Percentiles rank a stretch among this genome's conserved stretches.
phyloP scores from a whole-genome alignment of 2,113 vertebrate genomes.

The Datnioides undecimradiatus region DNA sequence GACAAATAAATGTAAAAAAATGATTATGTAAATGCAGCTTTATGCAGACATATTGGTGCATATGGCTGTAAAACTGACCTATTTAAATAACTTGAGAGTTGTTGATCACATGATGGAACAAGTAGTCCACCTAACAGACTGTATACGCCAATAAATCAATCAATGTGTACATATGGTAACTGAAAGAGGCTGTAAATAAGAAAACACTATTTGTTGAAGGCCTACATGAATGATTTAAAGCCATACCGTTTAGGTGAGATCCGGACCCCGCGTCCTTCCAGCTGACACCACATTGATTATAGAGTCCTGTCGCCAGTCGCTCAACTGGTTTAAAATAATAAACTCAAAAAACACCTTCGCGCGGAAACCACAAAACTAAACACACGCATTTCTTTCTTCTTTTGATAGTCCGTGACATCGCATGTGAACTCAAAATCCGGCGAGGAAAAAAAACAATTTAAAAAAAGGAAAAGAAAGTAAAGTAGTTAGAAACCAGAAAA shows the following conservation, averaged over 20 bases:
- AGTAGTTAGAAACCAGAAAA: constrained; percentile 42
- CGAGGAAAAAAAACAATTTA: neutral
- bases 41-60: neutral
- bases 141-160: neutral
- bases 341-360: constrained; percentile 26
- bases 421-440: constrained; percentile 36
- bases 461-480: neutral
- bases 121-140: too few relatives aligned
- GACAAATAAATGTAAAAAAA: neutral
- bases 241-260: constrained; percentile 87
- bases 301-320: constrained; percentile 68
- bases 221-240: neutral
- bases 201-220: neutral
- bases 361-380: neutral
- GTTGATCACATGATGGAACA: neutral
- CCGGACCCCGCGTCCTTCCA: constrained; percentile 85
- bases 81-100: neutral
- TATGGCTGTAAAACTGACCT: neutral
- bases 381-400: constrained; percentile 46
- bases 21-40: neutral
- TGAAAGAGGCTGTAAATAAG: accelerated
- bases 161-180: too few relatives aligned
- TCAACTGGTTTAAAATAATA: constrained; percentile 63
- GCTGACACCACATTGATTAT: constrained; percentile 85
- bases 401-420: constrained; percentile 69